phyloP scores from a whole-genome alignment of 2,888 invertebrate genomes.

The Lepetodrilus schrolli region DNA sequence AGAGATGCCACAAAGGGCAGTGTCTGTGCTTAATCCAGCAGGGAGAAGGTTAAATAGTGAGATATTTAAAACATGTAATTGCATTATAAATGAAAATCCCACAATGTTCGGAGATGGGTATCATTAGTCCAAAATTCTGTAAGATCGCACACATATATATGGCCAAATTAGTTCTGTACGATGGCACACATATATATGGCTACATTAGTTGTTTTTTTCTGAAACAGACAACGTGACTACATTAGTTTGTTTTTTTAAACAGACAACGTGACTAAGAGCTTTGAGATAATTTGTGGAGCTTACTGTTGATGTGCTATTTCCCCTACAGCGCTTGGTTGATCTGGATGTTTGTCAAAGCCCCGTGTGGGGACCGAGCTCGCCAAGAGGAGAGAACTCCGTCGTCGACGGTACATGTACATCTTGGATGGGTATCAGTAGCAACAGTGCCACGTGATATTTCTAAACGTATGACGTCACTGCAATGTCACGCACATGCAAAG shows the following conservation, averaged over 20 bases:
- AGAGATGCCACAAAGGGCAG: too few relatives aligned
- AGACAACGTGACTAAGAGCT: not conserved
- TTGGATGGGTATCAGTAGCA: not conserved
- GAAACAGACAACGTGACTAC: too few relatives aligned
- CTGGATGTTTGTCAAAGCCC: slow-evolving; percentile 15
- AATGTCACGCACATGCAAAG: slow-evolving; percentile 19
- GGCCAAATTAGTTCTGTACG: not conserved
- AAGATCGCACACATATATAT: too few relatives aligned
- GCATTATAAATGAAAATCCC: too few relatives aligned
- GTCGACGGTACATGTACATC: slow-evolving; percentile 30
- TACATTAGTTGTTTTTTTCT: too few relatives aligned
- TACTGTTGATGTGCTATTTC: slow-evolving; percentile 19
- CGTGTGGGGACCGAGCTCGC: not conserved
- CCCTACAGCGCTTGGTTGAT: slow-evolving; percentile 5
- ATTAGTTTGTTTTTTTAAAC: not conserved
- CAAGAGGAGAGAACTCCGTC: slow-evolving; percentile 11
- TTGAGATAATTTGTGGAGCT: not conserved
- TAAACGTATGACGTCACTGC: not conserved
- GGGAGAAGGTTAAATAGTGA: too few relatives aligned
- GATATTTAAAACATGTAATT: too few relatives aligned
- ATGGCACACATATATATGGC: too few relatives aligned
- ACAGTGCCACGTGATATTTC: slow-evolving; percentile 1
- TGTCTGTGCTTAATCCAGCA: too few relatives aligned
- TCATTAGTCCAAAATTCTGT: too few relatives aligned
- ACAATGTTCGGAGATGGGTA: too few relatives aligned